Evolutionary conservation across 2,888 invertebrate genomes (phyloP), one percentile per base, ranked within the genome.

Genomic region (Colletes collaris): DNA sequence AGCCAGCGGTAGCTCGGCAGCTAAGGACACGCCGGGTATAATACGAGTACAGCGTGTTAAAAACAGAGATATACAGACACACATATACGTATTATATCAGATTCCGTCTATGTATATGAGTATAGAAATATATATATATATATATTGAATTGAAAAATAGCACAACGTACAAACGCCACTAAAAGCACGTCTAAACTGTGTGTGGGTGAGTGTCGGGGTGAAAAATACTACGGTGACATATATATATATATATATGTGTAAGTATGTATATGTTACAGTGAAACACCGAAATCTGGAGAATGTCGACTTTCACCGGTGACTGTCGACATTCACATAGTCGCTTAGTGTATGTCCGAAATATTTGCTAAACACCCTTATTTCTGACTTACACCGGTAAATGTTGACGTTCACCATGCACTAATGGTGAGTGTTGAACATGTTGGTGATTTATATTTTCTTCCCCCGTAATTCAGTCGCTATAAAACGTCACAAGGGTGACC

Each of bases 151-250:
- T 73, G 81, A 82, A 87, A 87, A 81, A 86, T 77, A 83, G 84
- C 79, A 91, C 91, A 90, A 91, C 88, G 81, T 89, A 91, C 90
- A 90, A 91, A 92, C 91, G 90, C 90, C 89, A 92, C 92, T 92
- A 92, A 90, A 92, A 92, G 92, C 92, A 89, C 89, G 90, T 90
- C 89, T 90, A 88, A 58, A 87, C 79, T 89, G 87, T 88, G 85
- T 89, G 87, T 90, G 59, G 84, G 83, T 87, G 85, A 87, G 88
- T 90, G 90, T 90, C 77, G 87, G 84, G 83, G 84, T 86, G 87
- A 87, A 70, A 86, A 76, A 89, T 80, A 82, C 90, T 90, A 89
- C 83, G 82, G 89, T 87, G 87, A 85, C 84, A 68, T 59, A 71
- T 56, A 76, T 79, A 65, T 64, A 68, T 44, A 66, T 62, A 69